A percentile compares a stretch with the other conserved stretches of the same genome.
Evolutionary conservation across 2,888 invertebrate species (phyloP).

Genomic region (Epinotia nisella): DNA sequence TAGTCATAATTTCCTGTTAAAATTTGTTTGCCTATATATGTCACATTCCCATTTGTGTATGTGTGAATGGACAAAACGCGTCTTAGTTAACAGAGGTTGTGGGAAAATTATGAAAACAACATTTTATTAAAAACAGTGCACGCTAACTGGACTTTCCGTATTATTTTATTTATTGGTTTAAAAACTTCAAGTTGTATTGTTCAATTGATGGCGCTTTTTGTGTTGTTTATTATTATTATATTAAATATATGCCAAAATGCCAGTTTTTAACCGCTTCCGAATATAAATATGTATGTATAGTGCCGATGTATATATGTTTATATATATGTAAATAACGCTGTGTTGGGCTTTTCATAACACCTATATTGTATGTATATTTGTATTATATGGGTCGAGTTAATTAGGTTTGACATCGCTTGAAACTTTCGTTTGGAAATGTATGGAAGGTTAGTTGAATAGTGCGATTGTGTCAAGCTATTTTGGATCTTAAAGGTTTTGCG

Average conservation of each 20-base stretch:
- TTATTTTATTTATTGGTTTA: slow-evolving; percentile 32
- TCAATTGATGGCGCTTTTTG: slow-evolving; percentile 65
- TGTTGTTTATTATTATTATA: slow-evolving; percentile 44
- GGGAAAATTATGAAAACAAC: background rate
- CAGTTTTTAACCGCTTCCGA: slow-evolving; percentile 26
- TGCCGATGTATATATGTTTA: slow-evolving; percentile 50
- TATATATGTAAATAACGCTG: slow-evolving; percentile 48
- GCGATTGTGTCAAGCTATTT: slow-evolving; percentile 19
- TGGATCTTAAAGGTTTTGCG: slow-evolving; percentile 48
- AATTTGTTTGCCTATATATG: no score
- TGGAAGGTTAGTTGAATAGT: background rate
- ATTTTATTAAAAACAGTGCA: slow-evolving; percentile 1
- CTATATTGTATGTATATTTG: slow-evolving; percentile 42
- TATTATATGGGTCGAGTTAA: slow-evolving; percentile 27
- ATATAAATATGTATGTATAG: slow-evolving; percentile 32
- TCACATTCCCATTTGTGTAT: no score
- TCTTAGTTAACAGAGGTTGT: no score
- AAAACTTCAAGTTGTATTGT: slow-evolving; percentile 57
- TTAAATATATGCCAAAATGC: slow-evolving; percentile 33
- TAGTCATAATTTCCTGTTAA: no score
- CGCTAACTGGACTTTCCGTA: background rate
- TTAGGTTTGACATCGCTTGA: slow-evolving; percentile 10
- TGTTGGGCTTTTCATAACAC: slow-evolving; percentile 45
- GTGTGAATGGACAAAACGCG: no score
- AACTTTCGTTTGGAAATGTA: background rate